Percentiles rank a stretch among this genome's conserved stretches.
These are phyloP conservation scores for Tetragnatha versicolor DNA, from an alignment of 1,140 invertebrate genomes.

Conservation along the genomic window DNA sequence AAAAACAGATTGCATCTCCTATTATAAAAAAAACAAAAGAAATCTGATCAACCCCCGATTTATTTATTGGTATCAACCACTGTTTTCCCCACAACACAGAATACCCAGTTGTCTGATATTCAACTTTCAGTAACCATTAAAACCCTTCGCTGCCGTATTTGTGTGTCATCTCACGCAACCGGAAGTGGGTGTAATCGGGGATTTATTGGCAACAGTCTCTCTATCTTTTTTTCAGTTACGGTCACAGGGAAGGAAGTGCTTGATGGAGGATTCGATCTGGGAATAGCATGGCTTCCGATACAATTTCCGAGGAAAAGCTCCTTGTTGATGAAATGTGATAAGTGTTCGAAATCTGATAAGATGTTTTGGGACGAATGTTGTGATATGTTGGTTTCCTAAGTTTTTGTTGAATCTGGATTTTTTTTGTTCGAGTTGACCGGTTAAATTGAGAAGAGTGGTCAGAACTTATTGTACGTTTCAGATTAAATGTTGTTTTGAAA, in stretches of 20 bases:
- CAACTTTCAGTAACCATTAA: no score
- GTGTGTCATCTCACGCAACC: neutral
- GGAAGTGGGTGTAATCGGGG: neutral
- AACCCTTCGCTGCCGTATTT: no score
- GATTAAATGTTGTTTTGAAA: no score
- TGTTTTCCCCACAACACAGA: no score
- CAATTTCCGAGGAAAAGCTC: neutral
- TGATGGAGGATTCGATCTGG: neutral
- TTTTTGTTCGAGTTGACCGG: neutral
- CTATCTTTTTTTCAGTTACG: neutral
- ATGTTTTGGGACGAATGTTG: neutral
- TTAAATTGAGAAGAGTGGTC: no score
- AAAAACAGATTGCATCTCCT: no score
- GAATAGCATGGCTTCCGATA: neutral
- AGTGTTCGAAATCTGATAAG: neutral
- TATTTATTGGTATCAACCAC: no score
- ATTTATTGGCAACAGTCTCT: constrained; percentile 9
- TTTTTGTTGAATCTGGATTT: neutral
- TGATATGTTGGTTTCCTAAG: neutral
- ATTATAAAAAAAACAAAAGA: no score
- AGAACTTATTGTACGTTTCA: no score
- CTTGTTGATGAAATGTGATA: neutral
- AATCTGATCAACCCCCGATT: no score
- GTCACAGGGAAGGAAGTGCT: constrained; percentile 1
- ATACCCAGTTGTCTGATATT: no score